A percentile compares a stretch with the other conserved stretches of the same genome.
Evolutionary conservation across 2,797 vertebrate species (phyloP).

Genomic region (Pipistrellus kuhlii): DNA sequence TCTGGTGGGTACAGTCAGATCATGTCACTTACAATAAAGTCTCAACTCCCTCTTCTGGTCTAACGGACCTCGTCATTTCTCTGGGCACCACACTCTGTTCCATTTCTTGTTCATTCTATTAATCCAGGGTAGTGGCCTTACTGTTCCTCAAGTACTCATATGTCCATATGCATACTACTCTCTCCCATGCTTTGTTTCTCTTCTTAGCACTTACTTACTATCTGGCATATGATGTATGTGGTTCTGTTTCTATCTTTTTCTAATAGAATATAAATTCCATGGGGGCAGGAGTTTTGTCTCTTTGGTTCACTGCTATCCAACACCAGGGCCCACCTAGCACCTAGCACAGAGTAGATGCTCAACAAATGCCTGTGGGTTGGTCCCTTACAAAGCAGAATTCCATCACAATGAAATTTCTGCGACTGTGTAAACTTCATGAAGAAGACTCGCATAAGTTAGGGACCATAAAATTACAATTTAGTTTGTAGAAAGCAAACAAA

Average conservation of each 20-base stretch:
- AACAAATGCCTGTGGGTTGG: neutral
- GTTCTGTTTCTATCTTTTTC: neutral
- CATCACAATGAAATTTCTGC: neutral
- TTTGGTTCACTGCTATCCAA: neutral
- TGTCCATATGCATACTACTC: neutral
- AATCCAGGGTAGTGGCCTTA: neutral
- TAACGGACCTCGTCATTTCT: neutral
- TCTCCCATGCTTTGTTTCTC: neutral
- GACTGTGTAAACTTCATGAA: neutral
- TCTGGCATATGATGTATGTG: neutral
- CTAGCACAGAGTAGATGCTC: neutral
- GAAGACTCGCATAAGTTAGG: neutral
- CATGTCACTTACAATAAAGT: neutral
- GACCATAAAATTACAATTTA: neutral
- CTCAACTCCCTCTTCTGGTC: neutral
- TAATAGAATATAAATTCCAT: neutral
- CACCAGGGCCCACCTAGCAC: neutral
- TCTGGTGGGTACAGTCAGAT: neutral
- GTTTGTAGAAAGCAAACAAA: neutral
- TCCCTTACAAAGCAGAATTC: neutral
- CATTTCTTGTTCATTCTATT: neutral
- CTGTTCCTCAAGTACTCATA: neutral
- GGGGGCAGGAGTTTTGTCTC: neutral
- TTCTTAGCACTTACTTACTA: neutral
- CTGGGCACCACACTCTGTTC: neutral